phyloP scores from a whole-genome alignment of 2,888 invertebrate species.

The Cataglyphis rosenhaueri region DNA sequence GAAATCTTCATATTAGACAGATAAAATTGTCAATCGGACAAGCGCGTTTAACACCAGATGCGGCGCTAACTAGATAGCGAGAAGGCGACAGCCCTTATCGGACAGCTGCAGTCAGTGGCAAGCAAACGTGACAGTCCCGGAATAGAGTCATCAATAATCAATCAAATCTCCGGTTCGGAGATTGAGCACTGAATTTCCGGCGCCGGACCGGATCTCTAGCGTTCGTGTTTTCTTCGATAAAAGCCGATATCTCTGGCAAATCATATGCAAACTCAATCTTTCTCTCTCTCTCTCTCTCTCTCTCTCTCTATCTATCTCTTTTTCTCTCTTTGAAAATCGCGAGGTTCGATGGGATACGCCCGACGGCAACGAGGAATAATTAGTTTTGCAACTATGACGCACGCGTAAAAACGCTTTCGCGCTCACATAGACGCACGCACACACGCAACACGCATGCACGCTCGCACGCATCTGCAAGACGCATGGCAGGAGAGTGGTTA shows the following conservation, averaged over 20 bases:
- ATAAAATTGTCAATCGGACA: conserved; percentile 30
- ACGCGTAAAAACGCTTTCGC: conserved; percentile 15
- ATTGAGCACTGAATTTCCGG: conserved; percentile 8
- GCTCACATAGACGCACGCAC: neutral
- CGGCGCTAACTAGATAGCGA: conserved; percentile 17
- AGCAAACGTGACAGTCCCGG: conserved; percentile 10
- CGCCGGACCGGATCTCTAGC: neutral
- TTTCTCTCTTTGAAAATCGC: conserved; percentile 25
- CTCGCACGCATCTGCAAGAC: conserved; percentile 56
- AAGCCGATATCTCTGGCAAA: conserved; percentile 9
- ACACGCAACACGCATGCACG: conserved; percentile 25
- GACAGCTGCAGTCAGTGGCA: neutral
- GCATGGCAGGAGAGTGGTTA: conserved; percentile 76
- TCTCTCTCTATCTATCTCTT: neutral
- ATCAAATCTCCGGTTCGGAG: conserved; percentile 18
- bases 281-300: neutral
- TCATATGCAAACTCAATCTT: conserved; percentile 30
- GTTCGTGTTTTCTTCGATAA: conserved; percentile 15
- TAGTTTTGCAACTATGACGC: conserved; percentile 54
- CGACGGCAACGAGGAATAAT: conserved; percentile 48
- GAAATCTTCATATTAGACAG: neutral
- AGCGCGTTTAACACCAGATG: neutral
- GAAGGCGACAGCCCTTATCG: conserved; percentile 25
- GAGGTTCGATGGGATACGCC: conserved; percentile 30
- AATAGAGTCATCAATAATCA: conserved; percentile 15